Conservation (phyloP, 2,113 vertebrate genomes). For the Trinectes maculatus region DNA sequence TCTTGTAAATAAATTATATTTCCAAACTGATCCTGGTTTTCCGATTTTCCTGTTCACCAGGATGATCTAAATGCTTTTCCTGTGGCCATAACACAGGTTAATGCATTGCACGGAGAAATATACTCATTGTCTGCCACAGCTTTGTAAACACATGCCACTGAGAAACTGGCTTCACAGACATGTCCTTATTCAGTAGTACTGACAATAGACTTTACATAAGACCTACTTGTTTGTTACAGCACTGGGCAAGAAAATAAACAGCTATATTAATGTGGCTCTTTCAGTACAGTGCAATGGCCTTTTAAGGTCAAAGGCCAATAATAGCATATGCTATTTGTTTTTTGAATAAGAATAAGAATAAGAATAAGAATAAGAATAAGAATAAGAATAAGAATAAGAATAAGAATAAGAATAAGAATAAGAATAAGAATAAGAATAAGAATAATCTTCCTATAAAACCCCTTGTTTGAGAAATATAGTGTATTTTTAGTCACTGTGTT, state of each 20-base stretch:
- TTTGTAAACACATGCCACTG: constrained; percentile 49
- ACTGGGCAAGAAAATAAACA: background rate
- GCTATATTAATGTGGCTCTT: background rate
- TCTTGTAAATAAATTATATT: too few relatives aligned
- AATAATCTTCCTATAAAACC: too few relatives aligned
- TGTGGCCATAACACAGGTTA: too few relatives aligned
- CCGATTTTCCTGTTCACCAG: too few relatives aligned
- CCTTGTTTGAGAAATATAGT: background rate
- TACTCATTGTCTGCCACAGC: constrained; percentile 35
- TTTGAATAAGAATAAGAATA: too few relatives aligned
- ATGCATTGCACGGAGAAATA: background rate
- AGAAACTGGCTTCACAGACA: constrained; percentile 15
- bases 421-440: too few relatives aligned
- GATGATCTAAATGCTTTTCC: too few relatives aligned
- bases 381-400: too few relatives aligned
- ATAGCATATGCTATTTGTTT: background rate
- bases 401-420: too few relatives aligned
- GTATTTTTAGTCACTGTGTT: background rate
- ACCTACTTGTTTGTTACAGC: background rate
- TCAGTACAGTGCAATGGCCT: background rate
- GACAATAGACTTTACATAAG: constrained; percentile 26
- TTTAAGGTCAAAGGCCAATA: background rate
- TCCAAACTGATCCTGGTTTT: too few relatives aligned
- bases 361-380: too few relatives aligned
- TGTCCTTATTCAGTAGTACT: constrained; percentile 62